Percentiles rank a stretch among this genome's conserved stretches.
Conservation (phyloP, 2,888 invertebrate species). For the Oscheius myriophilus region DNA sequence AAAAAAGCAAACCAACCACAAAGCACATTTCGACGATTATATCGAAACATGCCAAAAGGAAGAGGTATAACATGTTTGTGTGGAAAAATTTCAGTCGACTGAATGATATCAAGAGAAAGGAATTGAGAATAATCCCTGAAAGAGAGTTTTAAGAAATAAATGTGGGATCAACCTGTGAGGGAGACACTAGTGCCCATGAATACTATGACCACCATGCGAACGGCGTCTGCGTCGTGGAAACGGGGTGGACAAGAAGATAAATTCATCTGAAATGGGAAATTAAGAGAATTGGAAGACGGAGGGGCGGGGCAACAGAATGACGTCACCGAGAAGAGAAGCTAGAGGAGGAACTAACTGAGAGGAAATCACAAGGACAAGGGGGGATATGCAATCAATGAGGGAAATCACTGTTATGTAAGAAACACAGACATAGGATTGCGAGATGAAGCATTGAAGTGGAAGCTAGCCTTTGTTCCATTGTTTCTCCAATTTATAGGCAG, state of each 20-base stretch:
- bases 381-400: too few species aligned
- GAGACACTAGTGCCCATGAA: slow-evolving; percentile 40
- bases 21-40: slow-evolving; percentile 56
- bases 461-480: too few species aligned
- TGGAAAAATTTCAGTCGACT: slow-evolving; percentile 38
- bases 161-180: slow-evolving; percentile 9
- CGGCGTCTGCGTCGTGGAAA: slow-evolving; percentile 34
- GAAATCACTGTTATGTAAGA: too few species aligned
- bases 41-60: slow-evolving; percentile 51
- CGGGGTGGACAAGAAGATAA: not conserved
- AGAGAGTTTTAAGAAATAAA: not conserved
- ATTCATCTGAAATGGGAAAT: too few species aligned
- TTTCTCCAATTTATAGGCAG: too few species aligned
- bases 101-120: slow-evolving; percentile 49
- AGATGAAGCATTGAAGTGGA: too few species aligned
- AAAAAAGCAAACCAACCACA: slow-evolving; percentile 45
- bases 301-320: too few species aligned
- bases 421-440: too few species aligned
- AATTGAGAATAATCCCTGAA: slow-evolving; percentile 46
- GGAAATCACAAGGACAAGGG: too few species aligned
- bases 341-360: too few species aligned
- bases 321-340: too few species aligned
- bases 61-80: slow-evolving; percentile 50
- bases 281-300: too few species aligned
- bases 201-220: slow-evolving; percentile 46